Evolutionary conservation across 2,888 invertebrate species (phyloP), one percentile per base, ranked within the genome.

Genomic region (Cerastoderma edule): DNA sequence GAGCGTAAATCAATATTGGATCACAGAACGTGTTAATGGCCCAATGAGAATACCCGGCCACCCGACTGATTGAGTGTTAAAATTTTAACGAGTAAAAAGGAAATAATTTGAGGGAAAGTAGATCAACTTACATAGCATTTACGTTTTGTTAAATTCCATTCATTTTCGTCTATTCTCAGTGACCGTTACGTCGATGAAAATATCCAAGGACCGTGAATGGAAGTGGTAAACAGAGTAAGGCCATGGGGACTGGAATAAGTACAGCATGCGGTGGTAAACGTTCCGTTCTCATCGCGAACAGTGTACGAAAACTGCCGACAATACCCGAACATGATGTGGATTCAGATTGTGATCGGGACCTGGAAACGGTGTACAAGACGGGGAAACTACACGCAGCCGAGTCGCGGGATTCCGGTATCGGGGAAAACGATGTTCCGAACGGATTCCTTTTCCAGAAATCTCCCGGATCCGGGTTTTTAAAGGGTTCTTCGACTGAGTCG

Each of bases 351-450:
- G 82, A 85, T 33, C 33, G 54, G 33, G 81, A 78, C 44, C 32
- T 73, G 0, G 80, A 83, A 54, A 80, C 80, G 22, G 69, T 78
- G 10, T 72, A 75, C 24, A 53, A 46, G 6, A 76, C 86, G 0
- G 80, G 83, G 33, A 86, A 86, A 70, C 74, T 86, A 30, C 86
- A 84, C 67, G 79, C 83, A 13, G 84, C 84, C 10, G 83, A 83
- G 53, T 86, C 86, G 19, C 78, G 84, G 39, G 86, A 86, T 63
- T 86, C 86, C 28, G 86, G 86, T 2, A 86, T 86, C 16, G 85
- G 83, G 16, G 86, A 86, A 76, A 86, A 84, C 44, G 86, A 86
- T 50, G 75, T 86, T 56, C 83, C 83, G 13, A 79, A 83, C 50
- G 78, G 78, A 53, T 75, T 65, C 30, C 44, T 75, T 53, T 75